phyloP scores from a whole-genome alignment of 1,140 invertebrate genomes.

The Drosophila athabasca region DNA sequence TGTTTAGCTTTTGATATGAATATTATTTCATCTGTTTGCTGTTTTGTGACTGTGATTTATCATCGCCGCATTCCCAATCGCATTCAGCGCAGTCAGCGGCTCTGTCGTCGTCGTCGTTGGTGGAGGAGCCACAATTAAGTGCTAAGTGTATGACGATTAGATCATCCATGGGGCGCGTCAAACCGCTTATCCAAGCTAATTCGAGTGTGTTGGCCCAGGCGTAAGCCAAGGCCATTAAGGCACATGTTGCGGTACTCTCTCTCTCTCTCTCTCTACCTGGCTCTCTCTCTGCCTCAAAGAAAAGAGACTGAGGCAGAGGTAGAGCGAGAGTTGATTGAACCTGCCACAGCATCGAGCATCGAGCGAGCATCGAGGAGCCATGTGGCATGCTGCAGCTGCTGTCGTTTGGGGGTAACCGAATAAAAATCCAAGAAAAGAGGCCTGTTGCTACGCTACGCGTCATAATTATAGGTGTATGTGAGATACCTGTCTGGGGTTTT shows the following conservation, averaged over 20 bases:
- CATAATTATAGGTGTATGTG: constrained; percentile 26
- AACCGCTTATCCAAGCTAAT: constrained; percentile 53
- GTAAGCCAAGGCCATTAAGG: constrained; percentile 46
- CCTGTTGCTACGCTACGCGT: constrained; percentile 26
- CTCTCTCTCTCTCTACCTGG: background rate
- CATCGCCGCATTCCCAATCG: background rate
- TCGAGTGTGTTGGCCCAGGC: constrained; percentile 27
- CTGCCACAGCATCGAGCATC: constrained; percentile 31
- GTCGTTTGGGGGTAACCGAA: constrained; percentile 20
- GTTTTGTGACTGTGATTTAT: constrained; percentile 25
- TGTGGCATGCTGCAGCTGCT: constrained; percentile 48
- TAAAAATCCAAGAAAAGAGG: constrained; percentile 19
- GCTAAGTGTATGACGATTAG: constrained; percentile 62
- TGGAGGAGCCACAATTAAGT: constrained; percentile 43
- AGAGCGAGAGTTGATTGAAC: constrained; percentile 55
- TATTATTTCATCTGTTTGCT: constrained; percentile 7
- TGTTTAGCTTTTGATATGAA: background rate
- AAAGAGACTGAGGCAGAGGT: background rate
- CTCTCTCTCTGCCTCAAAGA: background rate
- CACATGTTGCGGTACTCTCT: constrained; percentile 8
- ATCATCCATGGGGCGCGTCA: constrained; percentile 57
- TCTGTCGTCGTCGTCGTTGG: background rate
- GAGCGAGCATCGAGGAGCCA: constrained; percentile 12
- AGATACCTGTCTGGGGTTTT: background rate
- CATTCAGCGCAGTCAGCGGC: background rate